Evolutionary conservation across 2,797 vertebrate genomes (phyloP).

Genomic region (Gallirallus australis): DNA sequence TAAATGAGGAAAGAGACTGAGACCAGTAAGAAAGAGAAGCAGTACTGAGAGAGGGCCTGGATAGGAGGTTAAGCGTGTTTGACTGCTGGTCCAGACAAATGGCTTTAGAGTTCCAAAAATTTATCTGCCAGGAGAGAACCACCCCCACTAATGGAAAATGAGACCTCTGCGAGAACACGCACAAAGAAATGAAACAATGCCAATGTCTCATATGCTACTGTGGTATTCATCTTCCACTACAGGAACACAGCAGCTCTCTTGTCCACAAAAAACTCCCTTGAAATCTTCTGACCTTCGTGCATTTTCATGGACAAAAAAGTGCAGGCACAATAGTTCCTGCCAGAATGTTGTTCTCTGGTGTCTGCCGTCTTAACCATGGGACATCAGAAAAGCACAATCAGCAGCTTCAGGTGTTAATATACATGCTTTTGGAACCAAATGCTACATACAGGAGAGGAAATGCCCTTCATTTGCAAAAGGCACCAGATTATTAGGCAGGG

Average conservation of each 20-base stretch:
- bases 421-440: conserved; percentile 14
- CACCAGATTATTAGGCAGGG: neutral
- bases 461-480: neutral
- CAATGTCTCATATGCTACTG: neutral
- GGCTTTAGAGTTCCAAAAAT: neutral
- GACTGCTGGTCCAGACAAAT: neutral
- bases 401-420: conserved; percentile 3
- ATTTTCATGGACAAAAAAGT: neutral
- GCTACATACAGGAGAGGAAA: neutral
- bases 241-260: neutral
- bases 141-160: neutral
- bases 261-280: neutral
- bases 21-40: neutral
- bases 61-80: neutral
- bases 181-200: neutral
- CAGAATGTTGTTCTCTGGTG: conserved; percentile 15
- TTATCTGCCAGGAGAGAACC: neutral
- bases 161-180: neutral
- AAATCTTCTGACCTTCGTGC: neutral
- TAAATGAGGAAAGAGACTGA: neutral
- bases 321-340: neutral
- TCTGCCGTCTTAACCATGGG: neutral
- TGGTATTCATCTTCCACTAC: neutral
- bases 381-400: conserved; percentile 28
- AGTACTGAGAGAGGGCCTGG: neutral